Conservation (phyloP, 2,888 invertebrate genomes). For the Linnaemya vulpina region DNA sequence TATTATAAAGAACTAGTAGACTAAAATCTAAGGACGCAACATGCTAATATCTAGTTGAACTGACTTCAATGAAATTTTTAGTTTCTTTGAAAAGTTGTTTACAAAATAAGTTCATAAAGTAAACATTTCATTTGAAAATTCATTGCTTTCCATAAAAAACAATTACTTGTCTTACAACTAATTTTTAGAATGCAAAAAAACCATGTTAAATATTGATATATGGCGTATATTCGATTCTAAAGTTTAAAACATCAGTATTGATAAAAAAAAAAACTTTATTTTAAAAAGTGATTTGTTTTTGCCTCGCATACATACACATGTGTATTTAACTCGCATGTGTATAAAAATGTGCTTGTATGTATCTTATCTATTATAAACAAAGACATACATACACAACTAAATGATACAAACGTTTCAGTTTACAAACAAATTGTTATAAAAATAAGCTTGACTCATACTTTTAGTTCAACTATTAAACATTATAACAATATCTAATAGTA, state of each 20-base stretch:
- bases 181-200: conserved; percentile 12
- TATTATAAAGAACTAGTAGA: not conserved
- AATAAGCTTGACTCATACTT: conserved; percentile 61
- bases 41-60: not conserved
- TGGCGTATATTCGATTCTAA: not conserved
- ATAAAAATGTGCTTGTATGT: not conserved
- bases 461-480: conserved; percentile 39
- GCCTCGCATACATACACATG: not conserved
- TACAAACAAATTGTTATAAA: conserved; percentile 33
- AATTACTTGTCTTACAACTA: conserved; percentile 31
- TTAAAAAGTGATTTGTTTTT: conserved; percentile 24
- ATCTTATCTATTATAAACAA: conserved; percentile 26
- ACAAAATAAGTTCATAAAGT: conserved; percentile 3
- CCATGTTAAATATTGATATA: conserved; percentile 15
- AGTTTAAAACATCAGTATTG: conserved; percentile 18
- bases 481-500: conserved; percentile 46
- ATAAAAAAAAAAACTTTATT: conserved; percentile 14
- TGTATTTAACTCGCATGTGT: not conserved
- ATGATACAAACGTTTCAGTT: conserved; percentile 34
- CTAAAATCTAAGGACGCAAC: not conserved
- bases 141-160: not conserved
- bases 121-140: conserved; percentile 15
- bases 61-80: not conserved
- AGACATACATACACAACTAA: not conserved
- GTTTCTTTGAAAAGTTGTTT: not conserved